Evolutionary conservation across 2,113 vertebrate species (phyloP), one percentile per base, ranked within the genome.

Genomic region (Macquaria ambigua): DNA sequence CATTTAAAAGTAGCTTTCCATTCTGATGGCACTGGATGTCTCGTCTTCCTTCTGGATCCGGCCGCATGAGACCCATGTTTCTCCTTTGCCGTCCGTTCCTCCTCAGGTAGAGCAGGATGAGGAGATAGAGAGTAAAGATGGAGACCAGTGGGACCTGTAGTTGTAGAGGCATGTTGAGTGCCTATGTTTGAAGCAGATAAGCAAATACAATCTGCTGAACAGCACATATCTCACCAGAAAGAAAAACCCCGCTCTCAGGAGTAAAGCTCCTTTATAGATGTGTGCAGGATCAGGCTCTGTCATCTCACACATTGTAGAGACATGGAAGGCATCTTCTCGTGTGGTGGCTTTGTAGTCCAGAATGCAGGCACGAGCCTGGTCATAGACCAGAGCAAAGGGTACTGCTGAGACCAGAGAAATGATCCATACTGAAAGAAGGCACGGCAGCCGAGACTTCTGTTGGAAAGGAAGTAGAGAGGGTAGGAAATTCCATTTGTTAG

Each of bases 221-320:
- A 50, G 25, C 18, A 53, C 4, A 74, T 0, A 16, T 71, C 63
- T 81, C 18, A 94, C 93, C 82, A 96, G 76, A 80, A 96, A 96
- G 82, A 95, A 96, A 7, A 96, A 64, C 25, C 89, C 80, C 0
- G 94, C 94, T 82, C 94, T 94, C 9, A 94, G 82, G 23, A 96
- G 92, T 10, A 96, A 68, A n/a, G 95, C 92, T 7, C 92, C 92
- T 86, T 92, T 95, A 84, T 96, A 96, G 43, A 96, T 77, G 28
- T 88, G 85, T 6, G 89, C 95, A 61, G 95, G 96, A 53, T 96
- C 94, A 25, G 93, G 85, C 68, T 96, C 96, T 0, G 77, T 93
- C 96, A 96, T 95, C 80, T 96, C 96, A 79, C 96, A 96, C 90
- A 96, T 94, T 41, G 94, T 96, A 78, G 96, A 96, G 1, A 95